Base-by-base conservation (phyloP, 2,113 vertebrate genomes). In the Pseudorhombus dupliciocellatus region DNA sequence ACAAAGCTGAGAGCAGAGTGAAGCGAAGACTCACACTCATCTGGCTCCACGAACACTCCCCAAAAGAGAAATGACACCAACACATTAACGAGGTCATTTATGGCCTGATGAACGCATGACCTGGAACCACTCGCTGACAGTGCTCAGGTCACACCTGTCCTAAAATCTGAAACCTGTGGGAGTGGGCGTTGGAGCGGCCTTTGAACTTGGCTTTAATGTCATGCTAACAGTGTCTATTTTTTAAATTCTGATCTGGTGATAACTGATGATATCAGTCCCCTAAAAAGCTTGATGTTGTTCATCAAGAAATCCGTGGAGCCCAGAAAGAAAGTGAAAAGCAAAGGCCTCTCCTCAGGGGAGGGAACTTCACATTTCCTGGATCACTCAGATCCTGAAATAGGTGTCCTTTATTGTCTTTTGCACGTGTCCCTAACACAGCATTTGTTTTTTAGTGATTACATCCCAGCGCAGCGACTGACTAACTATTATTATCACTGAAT, bases 1-100 rank as follows among this genome's bases (percentile, higher is more conserved):
- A 88, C 80, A 88, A 90, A 84, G 78, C 68, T 24, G 31, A 76
- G 82, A 77, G 85, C 69, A 61, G 77, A 74, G 75, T 71, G 21
- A 56, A 89, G 92, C 85, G 10, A 73, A 78, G 57, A 87, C 57
- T 85, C 64, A 78, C 88, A 87, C 57, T 85, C 64, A 78, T 88
- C 80, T 80, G 75, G 53, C 58, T 69, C 77, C 70, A 85, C 89
- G 83, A 88, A 85, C 58, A 58, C 59, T 65, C 87, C 67, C 70
- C 56, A 54, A 85, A 84, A 75, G 58, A 74, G 59, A 80, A 80
- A 81, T 77, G 59, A 79, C 59, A 70, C 53, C 40, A 73, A 48
- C 59, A 80, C 81, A 80, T 68, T 70, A 69, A 51, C 44, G 62
- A 78, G 77, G 50, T 68, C 50, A 78, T 83, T 73, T 84, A 50